Conservation (phyloP, 2,797 vertebrate genomes). For the Glyptemys insculpta region DNA sequence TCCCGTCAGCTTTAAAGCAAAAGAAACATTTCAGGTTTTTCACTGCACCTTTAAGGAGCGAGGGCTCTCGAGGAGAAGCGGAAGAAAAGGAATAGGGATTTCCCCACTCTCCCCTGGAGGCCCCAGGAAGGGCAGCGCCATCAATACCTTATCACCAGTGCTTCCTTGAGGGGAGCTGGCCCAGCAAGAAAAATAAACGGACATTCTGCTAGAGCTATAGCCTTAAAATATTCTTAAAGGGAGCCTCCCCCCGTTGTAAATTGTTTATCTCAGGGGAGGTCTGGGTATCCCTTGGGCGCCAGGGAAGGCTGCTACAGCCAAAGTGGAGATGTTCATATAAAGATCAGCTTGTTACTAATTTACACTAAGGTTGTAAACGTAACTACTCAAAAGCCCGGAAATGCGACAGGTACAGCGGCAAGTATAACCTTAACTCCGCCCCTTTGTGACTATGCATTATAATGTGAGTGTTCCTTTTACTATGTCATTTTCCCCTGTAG, state of each 20-base stretch:
- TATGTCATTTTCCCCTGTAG: neutral
- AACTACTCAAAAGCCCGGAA: conserved; percentile 6
- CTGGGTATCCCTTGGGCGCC: neutral
- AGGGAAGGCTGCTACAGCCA: neutral
- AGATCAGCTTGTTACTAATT: neutral
- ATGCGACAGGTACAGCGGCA: neutral
- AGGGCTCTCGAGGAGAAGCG: neutral
- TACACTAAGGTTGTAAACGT: neutral
- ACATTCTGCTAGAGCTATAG: neutral
- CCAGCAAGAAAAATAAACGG: neutral
- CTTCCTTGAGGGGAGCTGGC: neutral
- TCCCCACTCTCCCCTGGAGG: fast-evolving
- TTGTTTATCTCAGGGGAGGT: fast-evolving
- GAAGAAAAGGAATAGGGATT: neutral
- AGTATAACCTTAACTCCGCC: neutral
- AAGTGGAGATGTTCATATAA: neutral
- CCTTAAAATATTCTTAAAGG: neutral
- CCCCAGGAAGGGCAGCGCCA: neutral
- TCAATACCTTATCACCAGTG: neutral
- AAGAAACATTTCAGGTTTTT: neutral
- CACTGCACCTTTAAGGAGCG: neutral
- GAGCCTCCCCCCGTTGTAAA: neutral
- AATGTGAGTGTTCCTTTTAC: neutral
- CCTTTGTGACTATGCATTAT: fast-evolving
- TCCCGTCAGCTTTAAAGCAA: conserved; percentile 86